These are phyloP conservation scores for Myiothlypis chrysogaster DNA, from an alignment of 2,797 vertebrate genomes.

Conservation along the genomic window DNA sequence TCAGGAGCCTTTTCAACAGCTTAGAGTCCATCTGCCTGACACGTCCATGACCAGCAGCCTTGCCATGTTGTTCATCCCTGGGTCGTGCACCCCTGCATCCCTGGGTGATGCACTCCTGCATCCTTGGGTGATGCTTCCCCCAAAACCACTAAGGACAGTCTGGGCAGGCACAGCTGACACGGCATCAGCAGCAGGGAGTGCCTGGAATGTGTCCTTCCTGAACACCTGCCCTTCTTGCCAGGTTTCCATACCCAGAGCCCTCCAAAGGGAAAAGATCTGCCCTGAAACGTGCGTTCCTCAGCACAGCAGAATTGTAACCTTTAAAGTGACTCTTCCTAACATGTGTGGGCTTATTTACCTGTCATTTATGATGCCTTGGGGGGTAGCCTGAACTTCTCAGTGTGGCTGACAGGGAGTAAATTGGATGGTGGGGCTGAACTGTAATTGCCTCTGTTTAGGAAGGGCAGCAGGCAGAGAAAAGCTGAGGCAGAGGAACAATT, in stretches of 20 bases:
- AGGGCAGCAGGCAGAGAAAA: background rate
- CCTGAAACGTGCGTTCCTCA: fast-evolving
- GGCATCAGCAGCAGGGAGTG: fast-evolving
- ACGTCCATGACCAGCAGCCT: fast-evolving
- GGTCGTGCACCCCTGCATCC: fast-evolving
- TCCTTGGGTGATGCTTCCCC: fast-evolving
- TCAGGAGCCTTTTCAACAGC: background rate
- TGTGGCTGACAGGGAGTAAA: background rate
- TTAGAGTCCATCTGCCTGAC: background rate
- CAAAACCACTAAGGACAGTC: fast-evolving
- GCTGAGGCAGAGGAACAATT: background rate
- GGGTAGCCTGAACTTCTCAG: background rate
- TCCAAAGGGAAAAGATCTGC: background rate
- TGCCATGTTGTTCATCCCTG: fast-evolving
- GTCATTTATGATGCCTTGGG: background rate
- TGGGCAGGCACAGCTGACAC: background rate
- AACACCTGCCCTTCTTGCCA: background rate
- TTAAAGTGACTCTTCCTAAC: background rate
- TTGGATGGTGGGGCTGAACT: background rate
- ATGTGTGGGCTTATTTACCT: background rate
- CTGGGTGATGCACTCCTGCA: fast-evolving
- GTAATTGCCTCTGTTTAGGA: background rate
- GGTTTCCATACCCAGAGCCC: background rate
- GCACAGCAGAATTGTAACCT: background rate
- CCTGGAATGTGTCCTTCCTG: background rate